phyloP scores from a whole-genome alignment of 2,797 vertebrate genomes.

The Hydrophis major region DNA sequence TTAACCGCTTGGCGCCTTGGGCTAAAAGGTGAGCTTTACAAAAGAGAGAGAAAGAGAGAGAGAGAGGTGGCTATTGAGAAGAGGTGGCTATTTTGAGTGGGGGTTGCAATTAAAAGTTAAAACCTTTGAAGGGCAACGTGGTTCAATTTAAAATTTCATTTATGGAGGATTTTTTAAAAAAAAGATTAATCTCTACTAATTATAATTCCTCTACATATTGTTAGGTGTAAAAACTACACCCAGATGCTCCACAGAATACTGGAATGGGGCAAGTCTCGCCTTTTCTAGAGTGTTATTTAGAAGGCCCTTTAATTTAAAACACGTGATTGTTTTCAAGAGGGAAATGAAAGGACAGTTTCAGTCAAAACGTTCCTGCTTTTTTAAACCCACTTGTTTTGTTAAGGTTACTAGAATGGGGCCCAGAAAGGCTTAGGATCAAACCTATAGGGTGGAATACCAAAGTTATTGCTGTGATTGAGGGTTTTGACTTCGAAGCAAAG shows the following conservation, averaged over 20 bases:
- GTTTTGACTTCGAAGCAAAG: constrained; percentile 63
- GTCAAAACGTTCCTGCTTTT: not conserved
- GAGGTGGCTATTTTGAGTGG: not conserved
- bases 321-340: constrained; percentile 9
- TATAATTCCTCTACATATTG: not conserved
- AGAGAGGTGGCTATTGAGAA: not conserved
- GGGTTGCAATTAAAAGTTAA: not conserved
- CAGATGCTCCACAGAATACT: constrained; percentile 17
- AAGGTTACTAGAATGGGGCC: constrained; percentile 28
- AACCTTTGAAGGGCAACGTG: not conserved
- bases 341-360: constrained; percentile 22
- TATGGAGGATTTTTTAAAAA: not conserved
- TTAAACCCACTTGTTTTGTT: not conserved
- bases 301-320: constrained; percentile 51
- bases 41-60: too few relatives aligned
- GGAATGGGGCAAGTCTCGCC: constrained; percentile 40
- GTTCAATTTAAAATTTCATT: not conserved
- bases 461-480: constrained; percentile 16
- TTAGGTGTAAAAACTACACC: constrained; percentile 22
- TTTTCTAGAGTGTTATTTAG: constrained; percentile 27
- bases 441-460: not conserved
- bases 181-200: not conserved
- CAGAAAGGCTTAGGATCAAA: constrained; percentile 29
- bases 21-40: constrained; percentile 38
- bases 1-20: constrained; percentile 54